A percentile compares a stretch with the other conserved stretches of the same genome.
These are phyloP conservation scores for Diceros bicornis DNA, from an alignment of 2,797 vertebrate species.

Conservation along the genomic window DNA sequence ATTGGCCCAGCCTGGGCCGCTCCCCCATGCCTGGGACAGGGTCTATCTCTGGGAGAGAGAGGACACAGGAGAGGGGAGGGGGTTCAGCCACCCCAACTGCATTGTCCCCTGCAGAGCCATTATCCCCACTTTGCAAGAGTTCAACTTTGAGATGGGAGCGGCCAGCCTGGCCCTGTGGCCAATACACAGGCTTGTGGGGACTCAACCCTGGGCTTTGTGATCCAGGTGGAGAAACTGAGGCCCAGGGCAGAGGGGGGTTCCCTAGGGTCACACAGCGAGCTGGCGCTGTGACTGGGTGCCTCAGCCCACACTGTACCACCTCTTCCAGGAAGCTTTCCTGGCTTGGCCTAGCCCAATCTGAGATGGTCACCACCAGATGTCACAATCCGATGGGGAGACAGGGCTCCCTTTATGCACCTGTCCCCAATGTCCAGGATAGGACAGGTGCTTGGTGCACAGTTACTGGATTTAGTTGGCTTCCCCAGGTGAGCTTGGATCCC, in stretches of 20 bases:
- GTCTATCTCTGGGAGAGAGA: too few species aligned
- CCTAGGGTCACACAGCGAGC: neutral
- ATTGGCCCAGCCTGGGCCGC: neutral
- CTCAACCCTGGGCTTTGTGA: neutral
- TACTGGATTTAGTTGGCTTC: neutral
- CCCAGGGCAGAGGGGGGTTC: neutral
- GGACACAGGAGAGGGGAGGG: too few species aligned
- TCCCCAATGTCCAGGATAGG: neutral
- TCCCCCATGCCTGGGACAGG: neutral
- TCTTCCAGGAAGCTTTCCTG: conserved; percentile 32
- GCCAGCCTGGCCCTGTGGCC: neutral
- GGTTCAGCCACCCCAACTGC: neutral
- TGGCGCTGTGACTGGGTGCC: neutral
- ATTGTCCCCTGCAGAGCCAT: neutral
- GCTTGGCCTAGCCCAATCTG: neutral
- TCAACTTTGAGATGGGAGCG: neutral
- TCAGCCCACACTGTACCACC: too few species aligned
- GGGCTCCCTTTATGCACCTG: neutral
- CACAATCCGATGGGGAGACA: neutral
- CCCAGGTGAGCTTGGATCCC: neutral
- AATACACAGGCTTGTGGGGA: neutral
- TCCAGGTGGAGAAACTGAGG: neutral
- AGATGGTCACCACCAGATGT: neutral
- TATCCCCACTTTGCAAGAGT: neutral
- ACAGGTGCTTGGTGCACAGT: neutral